These are phyloP conservation scores for Zaprionus nigranus DNA, from an alignment of 1,140 invertebrate species.

Conservation along the genomic window DNA sequence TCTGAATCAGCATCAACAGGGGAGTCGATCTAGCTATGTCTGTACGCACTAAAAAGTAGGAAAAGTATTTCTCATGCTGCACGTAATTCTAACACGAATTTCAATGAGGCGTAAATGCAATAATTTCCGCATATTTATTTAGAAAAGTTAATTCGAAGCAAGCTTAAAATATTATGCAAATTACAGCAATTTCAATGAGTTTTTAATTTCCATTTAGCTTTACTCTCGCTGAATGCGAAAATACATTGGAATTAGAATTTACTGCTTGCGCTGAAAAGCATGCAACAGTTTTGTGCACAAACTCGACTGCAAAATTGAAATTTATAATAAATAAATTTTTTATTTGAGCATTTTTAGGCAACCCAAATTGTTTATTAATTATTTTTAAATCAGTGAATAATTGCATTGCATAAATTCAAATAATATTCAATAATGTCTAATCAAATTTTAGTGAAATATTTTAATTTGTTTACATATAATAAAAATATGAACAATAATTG, in stretches of 20 bases:
- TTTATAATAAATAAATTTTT: background rate
- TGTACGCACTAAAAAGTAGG: background rate
- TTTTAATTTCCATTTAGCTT: background rate
- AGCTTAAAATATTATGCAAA: conserved; percentile 1
- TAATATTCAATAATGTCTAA: background rate
- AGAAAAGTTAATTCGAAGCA: background rate
- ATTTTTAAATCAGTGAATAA: background rate
- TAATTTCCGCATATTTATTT: conserved; percentile 3
- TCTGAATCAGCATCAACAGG: too few relatives aligned
- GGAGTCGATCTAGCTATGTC: too few relatives aligned
- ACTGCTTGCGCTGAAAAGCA: background rate
- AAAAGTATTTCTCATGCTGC: background rate
- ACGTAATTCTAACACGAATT: background rate
- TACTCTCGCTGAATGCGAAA: background rate
- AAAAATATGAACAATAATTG: background rate
- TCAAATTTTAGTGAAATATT: background rate
- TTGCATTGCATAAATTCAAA: background rate
- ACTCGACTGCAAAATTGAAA: background rate
- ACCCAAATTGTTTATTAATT: background rate
- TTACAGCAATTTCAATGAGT: background rate
- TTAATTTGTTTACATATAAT: background rate
- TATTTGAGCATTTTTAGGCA: background rate
- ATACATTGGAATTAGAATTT: conserved; percentile 11
- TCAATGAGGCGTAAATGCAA: background rate
- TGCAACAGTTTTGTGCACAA: background rate